Conservation (phyloP, 1,140 invertebrate genomes). For the Magallana gigas region DNA sequence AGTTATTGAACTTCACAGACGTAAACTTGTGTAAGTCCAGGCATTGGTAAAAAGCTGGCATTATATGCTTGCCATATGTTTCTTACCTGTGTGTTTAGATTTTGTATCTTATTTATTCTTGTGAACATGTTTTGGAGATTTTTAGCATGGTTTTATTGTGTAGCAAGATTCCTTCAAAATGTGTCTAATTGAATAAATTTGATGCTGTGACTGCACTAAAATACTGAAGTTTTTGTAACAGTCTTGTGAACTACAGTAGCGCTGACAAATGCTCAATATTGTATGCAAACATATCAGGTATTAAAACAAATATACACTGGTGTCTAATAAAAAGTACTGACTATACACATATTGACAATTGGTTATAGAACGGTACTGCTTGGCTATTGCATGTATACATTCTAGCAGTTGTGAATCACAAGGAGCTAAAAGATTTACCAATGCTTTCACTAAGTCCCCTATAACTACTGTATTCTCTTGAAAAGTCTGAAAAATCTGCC, state of each 20-base stretch:
- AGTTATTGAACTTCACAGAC: neutral
- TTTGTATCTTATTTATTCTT: too few relatives aligned
- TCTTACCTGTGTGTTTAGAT: too few relatives aligned
- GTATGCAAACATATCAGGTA: neutral
- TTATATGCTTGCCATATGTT: too few relatives aligned
- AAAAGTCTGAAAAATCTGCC: slow-evolving; percentile 19
- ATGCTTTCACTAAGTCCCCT: neutral
- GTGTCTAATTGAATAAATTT: too few relatives aligned
- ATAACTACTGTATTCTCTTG: neutral
- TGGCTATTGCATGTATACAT: slow-evolving; percentile 6
- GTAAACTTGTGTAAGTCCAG: too few relatives aligned
- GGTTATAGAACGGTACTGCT: neutral
- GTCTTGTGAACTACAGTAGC: neutral
- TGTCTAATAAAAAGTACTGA: neutral
- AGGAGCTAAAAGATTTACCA: slow-evolving; percentile 5
- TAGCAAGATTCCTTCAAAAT: too few relatives aligned
- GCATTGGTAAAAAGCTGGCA: too few relatives aligned
- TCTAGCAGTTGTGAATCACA: slow-evolving; percentile 14
- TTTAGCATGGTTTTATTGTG: too few relatives aligned
- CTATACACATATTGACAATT: neutral
- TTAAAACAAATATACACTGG: neutral
- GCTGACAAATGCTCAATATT: neutral
- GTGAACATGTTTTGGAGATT: too few relatives aligned
- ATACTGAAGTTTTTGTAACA: neutral
- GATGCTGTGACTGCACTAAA: too few relatives aligned